Evolutionary conservation across 2,113 vertebrate genomes (phyloP), one percentile per base, ranked within the genome.

Genomic region (Pseudopodoces humilis): DNA sequence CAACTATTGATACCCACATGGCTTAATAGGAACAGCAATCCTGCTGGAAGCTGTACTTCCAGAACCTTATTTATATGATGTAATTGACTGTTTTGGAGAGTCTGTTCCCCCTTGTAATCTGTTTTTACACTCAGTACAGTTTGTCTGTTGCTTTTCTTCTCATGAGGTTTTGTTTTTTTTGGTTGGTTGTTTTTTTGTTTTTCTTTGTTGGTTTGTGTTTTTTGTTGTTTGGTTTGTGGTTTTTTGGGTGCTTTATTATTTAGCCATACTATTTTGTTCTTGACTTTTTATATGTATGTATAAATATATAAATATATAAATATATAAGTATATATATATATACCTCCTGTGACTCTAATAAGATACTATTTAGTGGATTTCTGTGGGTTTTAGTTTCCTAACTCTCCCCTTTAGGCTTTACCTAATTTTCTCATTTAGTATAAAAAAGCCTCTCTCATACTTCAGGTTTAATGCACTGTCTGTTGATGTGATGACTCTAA

Each of bases 341-440:
- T 39, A 39, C 39, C 39, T 39, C 37, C 78, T 92, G 46, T 88
- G 81, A 72, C 75, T 81, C 13, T 92, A 84, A 47, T 91, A 93
- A 93, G 53, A 63, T 85, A 50, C 47, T 85, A 86, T 88, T 91
- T 88, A 88, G 63, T 90, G 80, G 78, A 68, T 88, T 93, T 96
- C 53, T 94, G 49, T 96, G 71, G 86, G 83, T 95, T 96, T 96
- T 94, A 92, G 80, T 96, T 94, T 89, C 46, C 46, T 91, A 88
- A 62, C 41, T 60, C 21, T 31, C 19, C 13, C 50, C 64, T 96
- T 93, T 84, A 89, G 82, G 70, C 39, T 83, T 85, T 96, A 68
- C 84, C 39, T 82, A 47, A 59, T 60, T 87, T 85, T 69, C 43
- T 92, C 21, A 20, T 94, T 93, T 80, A 62, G 77, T 5, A 39